Evolutionary conservation across 2,888 invertebrate genomes (phyloP), one percentile per base, ranked within the genome.

Genomic region (Lamellibrachia satsuma): DNA sequence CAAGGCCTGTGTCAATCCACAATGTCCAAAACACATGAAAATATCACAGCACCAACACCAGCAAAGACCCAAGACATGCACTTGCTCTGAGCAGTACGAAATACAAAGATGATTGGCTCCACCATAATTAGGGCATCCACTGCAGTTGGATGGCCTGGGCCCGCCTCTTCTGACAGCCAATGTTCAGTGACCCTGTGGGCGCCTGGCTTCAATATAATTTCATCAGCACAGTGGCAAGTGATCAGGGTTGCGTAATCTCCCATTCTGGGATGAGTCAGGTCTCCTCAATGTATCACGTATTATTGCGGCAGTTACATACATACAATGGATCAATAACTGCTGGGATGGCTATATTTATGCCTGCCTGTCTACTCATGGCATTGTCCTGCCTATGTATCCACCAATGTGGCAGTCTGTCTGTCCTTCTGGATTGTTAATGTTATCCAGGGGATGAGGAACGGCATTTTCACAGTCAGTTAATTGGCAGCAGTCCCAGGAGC

Each of bases 61-160:
- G 57, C 39, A 57, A 8, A 57, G 75, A 75, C 15, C 15, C 75
- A 15, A 22, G 75, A 75, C 75, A 22, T 4, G 75, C 75, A 75
- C 75, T 22, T 22, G 75, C 75, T 22, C 22, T 22, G 75, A 75
- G 75, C 75, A 75, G 22, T 22, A 22, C 22, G 11, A 22, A 75
- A 75, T 75, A 75, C 75, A 75, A 22, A 75, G 75, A n/a, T n/a
- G n/a, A 15, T 3, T 6, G n/a, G 75, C 75, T 22, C 75, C 22
- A n/a, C 75, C 75, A 75, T 75, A 75, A 75, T 75, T 75, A 75
- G 75, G 75, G 15, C 75, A 75, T 75, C 75, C 75, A 75, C 75
- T 75, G 75, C 22, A 6, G 75, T 55, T 55, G 22, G 15, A 11
- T 75, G 75, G 75, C 75, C 75, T 22, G 6, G 15, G 6, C 75